Conservation (phyloP, 2,888 invertebrate genomes). For the Machimus rusticus region DNA sequence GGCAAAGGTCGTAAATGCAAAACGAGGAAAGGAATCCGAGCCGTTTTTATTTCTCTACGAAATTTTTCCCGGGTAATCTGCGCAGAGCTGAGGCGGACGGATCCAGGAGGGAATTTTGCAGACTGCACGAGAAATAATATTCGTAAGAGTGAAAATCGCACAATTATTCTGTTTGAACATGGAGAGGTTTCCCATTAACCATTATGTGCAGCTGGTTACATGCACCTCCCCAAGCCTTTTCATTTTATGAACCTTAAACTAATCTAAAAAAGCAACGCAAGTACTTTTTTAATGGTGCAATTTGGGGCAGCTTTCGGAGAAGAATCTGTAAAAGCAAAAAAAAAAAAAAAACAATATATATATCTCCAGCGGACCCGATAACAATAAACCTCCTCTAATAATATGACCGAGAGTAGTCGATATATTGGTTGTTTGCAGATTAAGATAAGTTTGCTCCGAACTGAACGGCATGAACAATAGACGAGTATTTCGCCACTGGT, state of each 20-base stretch:
- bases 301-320: neutral
- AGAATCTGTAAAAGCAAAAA: neutral
- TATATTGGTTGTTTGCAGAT: neutral
- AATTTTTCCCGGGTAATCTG: neutral
- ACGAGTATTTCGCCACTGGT: neutral
- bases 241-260: neutral
- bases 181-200: neutral
- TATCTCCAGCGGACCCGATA: neutral
- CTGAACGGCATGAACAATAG: neutral
- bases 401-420: neutral
- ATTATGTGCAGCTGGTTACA: neutral
- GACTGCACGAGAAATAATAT: neutral
- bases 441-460: neutral
- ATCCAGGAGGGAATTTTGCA: neutral
- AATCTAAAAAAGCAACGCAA: neutral
- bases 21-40: neutral
- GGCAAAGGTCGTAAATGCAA: neutral
- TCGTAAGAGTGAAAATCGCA: neutral
- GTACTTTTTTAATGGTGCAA: neutral
- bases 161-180: neutral
- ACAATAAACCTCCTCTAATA: neutral
- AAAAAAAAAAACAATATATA: too few species aligned
- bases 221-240: neutral
- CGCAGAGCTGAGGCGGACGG: neutral
- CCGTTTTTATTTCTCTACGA: neutral